Evolutionary conservation across 2,888 invertebrate genomes (phyloP), one percentile per base, ranked within the genome.

Genomic region (Spodoptera exigua): DNA sequence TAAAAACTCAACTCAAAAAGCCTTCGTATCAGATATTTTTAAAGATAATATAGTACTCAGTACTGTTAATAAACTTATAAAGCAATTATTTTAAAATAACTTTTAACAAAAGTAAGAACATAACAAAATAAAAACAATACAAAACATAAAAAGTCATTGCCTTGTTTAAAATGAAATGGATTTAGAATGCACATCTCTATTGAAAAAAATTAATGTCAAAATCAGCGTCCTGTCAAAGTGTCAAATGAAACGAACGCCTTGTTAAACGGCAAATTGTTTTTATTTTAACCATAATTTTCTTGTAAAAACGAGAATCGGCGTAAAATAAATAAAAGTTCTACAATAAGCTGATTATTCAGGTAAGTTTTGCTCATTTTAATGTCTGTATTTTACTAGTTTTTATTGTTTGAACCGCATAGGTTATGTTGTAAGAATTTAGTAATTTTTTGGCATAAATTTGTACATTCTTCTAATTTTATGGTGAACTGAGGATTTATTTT

Each of bases 221-320:
- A 49, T 61, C 66, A 60, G 78, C 78, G 76, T 76, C 76, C 76
- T 72, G 78, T 76, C 76, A 75, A 54, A 72, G 35, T 56, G 55
- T 63, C 64, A 45, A 58, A 47, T 27, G 39, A 47, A 40, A 35
- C 27, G 34, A 39, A 46, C 49, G 47, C 39, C 35, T 72, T 44
- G 36, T 12, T 3, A 5, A 45, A 37, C 13, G 13, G 37, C 1
- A 36, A 58, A 27, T 49, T 58, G 43, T 71, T 70, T 40, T 51
- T 63, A 66, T 67, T 40, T 35, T 49, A 63, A 1, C 5, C n/a
- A 2, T 43, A 54, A 5, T 66, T 49, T 16, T n/a, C 14, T 16
- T n/a, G 16, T 18, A 54, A 47, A 59, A 35, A 39, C 9, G 12
- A 1, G 16, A 14, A 17, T 45, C 12, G 17, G 1, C 35, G 14